Base-by-base conservation (phyloP, 2,797 vertebrate genomes). In the Ctenopoma kingsleyae region DNA sequence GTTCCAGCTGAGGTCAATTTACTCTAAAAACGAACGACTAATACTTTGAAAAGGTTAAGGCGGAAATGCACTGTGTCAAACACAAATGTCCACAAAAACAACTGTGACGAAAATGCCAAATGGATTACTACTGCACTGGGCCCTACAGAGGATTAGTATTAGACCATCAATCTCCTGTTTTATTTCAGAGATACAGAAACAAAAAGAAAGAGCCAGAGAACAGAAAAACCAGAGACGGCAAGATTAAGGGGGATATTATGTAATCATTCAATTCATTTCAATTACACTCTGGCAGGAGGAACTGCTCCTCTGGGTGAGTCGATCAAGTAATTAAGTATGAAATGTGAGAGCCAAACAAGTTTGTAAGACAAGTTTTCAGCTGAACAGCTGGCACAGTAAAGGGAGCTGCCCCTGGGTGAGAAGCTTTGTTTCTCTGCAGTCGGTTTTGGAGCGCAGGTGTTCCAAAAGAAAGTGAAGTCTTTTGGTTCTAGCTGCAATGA, bases 221-320 rank as follows among this genome's bases (percentile, higher is more conserved):
- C 19, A 59, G 43, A 27, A 62, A 22, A 49, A 67, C 5, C 0
- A 4, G n/a, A 52, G 19, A 20, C 16, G 25, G 57, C 54, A 38
- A 50, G 70, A 83, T 82, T 71, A 76, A 27, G 19, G 17, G 19
- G 27, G 6, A n/a, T n/a, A 38, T 81, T 65, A 70, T 79, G 76
- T 74, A 70, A 82, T 76, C 9, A 13, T 65, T 81, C n/a, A 47
- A 62, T 74, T 86, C 9, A 71, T 76, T 80, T 83, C 63, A 74
- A 69, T 78, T 69, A 71, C 41, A 9, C 36, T 47, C n/a, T 48
- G 65, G 38, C 68, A 61, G 25, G 32, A 70, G 67, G 17, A 49
- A 83, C 48, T 67, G 27, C 47, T 72, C 83, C 44, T 36, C 23
- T 40, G 83, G 54, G 74, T 25, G 51, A 58, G 62, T 41, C 9